Base-by-base conservation (phyloP, 2,888 invertebrate species). In the Troides helena region DNA sequence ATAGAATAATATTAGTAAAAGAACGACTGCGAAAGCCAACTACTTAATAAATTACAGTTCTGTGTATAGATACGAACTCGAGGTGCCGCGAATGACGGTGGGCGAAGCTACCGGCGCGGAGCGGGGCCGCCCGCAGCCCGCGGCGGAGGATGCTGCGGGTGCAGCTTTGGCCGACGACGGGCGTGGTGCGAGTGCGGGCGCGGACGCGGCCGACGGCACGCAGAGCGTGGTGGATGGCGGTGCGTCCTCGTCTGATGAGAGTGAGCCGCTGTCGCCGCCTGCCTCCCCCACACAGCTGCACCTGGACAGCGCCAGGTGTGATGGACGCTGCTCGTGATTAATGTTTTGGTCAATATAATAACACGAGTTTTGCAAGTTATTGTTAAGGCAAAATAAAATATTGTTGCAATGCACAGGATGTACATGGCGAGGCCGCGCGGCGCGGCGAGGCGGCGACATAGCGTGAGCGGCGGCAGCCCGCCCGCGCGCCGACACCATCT, bases 401-500 rank as follows among this genome's bases (percentile, higher is more conserved):
- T n/a, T 21, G 39, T 12, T 43, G 7, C 50, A 3, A 14, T 56
- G 39, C 8, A 46, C 60, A 69, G 69, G 60, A 39, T 64, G 69
- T 62, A 62, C 62, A 59, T 56, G 17, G 62, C 30, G 65, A 39
- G 69, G 46, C 60, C 67, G 12, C 93, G 96, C 70, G 94, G 95
- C 60, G 71, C 72, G 57, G 76, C 76, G 66, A 82, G 76, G 61
- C 94, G 80, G 25, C 93, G 98, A 23, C 97, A 98, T 77, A 97
- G 98, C 1, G 97, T 98, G 74, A 96, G 98, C 77, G 98, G 98
- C 21, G 96, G 95, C 69, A 95, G 95, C 75, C 95, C 96, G n/a
- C 93, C 94, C 18, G 92, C 93, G 74, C 93, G 94, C 78, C 87
- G 94, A 46, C 94, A 95, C 69, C 94, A 94, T 72, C 93, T 94